Evolutionary conservation across 2,113 vertebrate species (phyloP).

Genomic region (Hippocampus guttulatus): DNA sequence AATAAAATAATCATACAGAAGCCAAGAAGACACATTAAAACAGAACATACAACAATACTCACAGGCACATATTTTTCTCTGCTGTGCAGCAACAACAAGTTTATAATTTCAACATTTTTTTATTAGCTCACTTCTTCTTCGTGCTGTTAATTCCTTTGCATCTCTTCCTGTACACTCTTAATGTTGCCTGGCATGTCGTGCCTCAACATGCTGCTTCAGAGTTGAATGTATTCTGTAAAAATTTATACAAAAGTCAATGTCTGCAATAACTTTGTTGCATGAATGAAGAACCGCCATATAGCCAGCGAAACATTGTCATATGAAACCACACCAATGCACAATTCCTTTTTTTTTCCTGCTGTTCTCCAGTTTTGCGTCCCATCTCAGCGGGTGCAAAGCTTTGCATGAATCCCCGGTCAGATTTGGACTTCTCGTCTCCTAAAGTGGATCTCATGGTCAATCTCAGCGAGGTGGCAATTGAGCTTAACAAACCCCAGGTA

Average conservation of each 20-base stretch:
- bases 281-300: neutral
- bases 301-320: neutral
- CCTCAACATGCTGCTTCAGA: neutral
- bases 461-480: slow-evolving; percentile 86
- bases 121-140: neutral
- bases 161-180: too few relatives aligned
- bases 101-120: neutral
- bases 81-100: neutral
- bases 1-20: too few relatives aligned
- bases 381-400: slow-evolving; percentile 92
- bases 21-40: too few relatives aligned
- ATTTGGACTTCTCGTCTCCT: slow-evolving; percentile 88
- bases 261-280: neutral
- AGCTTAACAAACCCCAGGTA: slow-evolving; percentile 93
- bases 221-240: too few relatives aligned
- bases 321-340: neutral
- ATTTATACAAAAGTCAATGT: neutral
- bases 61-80: neutral
- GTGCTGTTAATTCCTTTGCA: too few relatives aligned
- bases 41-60: too few relatives aligned
- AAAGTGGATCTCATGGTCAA: slow-evolving; percentile 89
- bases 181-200: too few relatives aligned
- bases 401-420: slow-evolving; percentile 92
- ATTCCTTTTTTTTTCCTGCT: slow-evolving; percentile 16
- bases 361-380: slow-evolving; percentile 83